These are phyloP conservation scores for Hippoglossus stenolepis DNA, from an alignment of 2,113 vertebrate genomes.

Conservation along the genomic window DNA sequence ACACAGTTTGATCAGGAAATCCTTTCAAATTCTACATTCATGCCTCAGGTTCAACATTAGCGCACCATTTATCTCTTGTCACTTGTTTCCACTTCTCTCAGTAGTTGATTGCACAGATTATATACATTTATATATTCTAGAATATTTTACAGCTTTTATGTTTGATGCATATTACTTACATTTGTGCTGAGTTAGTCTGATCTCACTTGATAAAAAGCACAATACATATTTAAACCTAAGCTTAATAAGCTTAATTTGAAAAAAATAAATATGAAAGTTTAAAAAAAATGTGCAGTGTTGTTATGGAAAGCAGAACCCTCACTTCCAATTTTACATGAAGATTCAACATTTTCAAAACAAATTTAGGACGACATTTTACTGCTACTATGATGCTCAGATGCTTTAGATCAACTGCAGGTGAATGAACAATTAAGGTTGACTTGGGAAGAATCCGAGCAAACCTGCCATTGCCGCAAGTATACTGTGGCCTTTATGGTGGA, in stretches of 20 bases:
- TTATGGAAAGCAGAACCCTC: background rate
- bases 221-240: no score
- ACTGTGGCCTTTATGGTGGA: conserved; percentile 58
- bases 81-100: background rate
- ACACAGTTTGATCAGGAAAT: background rate
- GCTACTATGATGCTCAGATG: background rate
- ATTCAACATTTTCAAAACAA: background rate
- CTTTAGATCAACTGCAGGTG: background rate
- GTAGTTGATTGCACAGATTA: background rate
- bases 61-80: background rate
- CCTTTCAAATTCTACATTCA: background rate
- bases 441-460: background rate
- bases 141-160: background rate
- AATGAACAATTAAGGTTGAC: background rate
- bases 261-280: background rate
- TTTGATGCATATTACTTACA: conserved; percentile 19
- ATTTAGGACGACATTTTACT: background rate
- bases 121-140: conserved; percentile 2
- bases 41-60: background rate
- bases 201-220: background rate
- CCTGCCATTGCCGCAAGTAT: conserved; percentile 23
- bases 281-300: background rate
- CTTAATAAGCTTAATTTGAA: no score
- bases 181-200: conserved; percentile 1
- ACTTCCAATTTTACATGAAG: background rate